phyloP scores from a whole-genome alignment of 1,140 invertebrate species.

The Drosophila punjabiensis region DNA sequence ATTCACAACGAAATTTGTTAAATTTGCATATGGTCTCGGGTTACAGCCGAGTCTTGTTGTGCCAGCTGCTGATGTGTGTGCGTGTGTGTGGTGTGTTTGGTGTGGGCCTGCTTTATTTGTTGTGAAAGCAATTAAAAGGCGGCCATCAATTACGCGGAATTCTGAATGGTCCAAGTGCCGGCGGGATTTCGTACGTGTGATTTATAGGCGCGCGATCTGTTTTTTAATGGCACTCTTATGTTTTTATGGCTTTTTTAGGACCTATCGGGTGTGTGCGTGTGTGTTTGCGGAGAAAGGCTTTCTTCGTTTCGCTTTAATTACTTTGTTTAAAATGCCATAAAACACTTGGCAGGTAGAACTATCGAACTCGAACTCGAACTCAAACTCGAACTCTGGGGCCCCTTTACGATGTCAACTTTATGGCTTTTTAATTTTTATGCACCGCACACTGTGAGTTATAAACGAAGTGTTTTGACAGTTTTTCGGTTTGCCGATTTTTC shows the following conservation, averaged over 20 bases:
- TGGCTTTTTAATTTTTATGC: conserved; percentile 81
- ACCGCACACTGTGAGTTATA: conserved; percentile 51
- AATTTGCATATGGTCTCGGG: conserved; percentile 67
- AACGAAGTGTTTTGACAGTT: conserved; percentile 49
- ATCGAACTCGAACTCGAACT: conserved; percentile 30
- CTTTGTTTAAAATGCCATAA: conserved; percentile 80
- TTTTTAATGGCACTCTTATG: conserved; percentile 63
- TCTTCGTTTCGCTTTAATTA: conserved; percentile 69
- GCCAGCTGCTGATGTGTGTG: conserved; percentile 25
- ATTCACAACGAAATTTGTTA: conserved; percentile 83
- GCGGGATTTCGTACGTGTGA: conserved; percentile 54
- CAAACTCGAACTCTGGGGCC: conserved; percentile 19
- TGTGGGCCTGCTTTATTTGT: conserved; percentile 69
- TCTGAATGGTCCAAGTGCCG: conserved; percentile 52
- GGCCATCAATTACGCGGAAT: conserved; percentile 79
- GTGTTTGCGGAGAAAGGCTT: conserved; percentile 52
- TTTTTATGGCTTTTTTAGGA: conserved; percentile 63
- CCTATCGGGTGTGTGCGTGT: conserved; percentile 42
- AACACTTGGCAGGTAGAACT: conserved; percentile 59
- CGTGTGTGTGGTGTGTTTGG: conserved; percentile 10
- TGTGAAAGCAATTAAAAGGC: conserved; percentile 79
- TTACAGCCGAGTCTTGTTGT: conserved; percentile 46
- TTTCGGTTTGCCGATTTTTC: conserved; percentile 37
- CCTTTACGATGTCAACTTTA: conserved; percentile 73
- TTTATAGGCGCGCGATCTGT: conserved; percentile 77